Evolutionary conservation across 2,888 invertebrate species (phyloP).

Genomic region (Sthenelais limicola): DNA sequence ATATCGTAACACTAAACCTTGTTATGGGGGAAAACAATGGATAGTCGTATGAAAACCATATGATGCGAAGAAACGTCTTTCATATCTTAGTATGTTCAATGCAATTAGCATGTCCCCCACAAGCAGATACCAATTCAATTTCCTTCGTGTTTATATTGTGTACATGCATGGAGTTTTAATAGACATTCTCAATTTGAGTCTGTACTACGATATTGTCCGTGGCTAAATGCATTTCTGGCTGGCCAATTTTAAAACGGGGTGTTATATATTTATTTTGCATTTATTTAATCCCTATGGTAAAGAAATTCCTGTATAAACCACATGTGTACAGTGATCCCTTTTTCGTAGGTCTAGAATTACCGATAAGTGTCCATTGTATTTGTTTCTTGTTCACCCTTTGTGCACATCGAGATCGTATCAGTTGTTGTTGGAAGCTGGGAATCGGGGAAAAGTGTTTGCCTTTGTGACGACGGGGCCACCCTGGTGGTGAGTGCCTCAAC

Average conservation of each 20-base stretch:
- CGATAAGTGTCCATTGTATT: constrained; percentile 1
- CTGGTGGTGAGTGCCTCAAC: constrained; percentile 25
- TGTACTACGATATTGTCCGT: no score
- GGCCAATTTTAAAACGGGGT: constrained; percentile 32
- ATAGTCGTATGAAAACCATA: no score
- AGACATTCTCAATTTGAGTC: no score
- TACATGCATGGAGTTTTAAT: constrained; percentile 31
- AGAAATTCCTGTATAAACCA: background rate
- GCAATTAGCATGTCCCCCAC: no score
- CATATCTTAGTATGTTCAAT: no score
- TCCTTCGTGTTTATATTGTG: no score
- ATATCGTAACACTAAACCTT: no score
- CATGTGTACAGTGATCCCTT: constrained; percentile 22
- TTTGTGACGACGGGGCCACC: constrained; percentile 19
- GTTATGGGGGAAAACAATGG: no score
- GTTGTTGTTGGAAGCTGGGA: background rate
- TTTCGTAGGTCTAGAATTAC: no score
- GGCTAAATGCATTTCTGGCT: constrained; percentile 28
- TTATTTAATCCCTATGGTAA: constrained; percentile 21
- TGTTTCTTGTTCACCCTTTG: constrained; percentile 17
- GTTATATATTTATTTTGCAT: constrained; percentile 39
- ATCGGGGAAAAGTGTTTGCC: background rate
- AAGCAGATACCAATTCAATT: no score
- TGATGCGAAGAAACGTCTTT: no score
- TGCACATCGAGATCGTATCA: constrained; percentile 6